These are phyloP conservation scores for Poeciliopsis prolifica DNA, from an alignment of 2,113 vertebrate genomes.

Conservation along the genomic window DNA sequence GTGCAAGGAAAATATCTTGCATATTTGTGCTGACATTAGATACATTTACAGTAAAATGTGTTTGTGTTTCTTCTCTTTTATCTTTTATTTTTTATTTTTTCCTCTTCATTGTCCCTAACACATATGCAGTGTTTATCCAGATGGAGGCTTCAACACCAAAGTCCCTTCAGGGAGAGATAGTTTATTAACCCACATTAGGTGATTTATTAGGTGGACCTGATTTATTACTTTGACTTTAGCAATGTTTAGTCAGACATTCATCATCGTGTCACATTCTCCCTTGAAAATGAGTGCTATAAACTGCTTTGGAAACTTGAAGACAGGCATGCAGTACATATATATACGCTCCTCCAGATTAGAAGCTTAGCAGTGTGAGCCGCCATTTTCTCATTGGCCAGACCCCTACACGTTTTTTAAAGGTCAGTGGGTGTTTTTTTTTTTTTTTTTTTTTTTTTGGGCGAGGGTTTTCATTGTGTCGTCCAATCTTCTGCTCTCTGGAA, in stretches of 20 bases:
- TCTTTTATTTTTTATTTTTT: background rate
- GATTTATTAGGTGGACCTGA: constrained; percentile 38
- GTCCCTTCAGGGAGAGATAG: constrained; percentile 10
- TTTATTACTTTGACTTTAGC: constrained; percentile 54
- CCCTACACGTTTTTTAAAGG: constrained; percentile 49
- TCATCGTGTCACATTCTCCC: constrained; percentile 36
- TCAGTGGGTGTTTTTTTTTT: constrained; percentile 4
- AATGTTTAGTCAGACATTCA: constrained; percentile 41
- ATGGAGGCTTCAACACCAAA: constrained; percentile 1
- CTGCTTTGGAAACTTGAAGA: constrained; percentile 12
- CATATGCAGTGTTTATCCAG: background rate
- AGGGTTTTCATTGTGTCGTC: background rate
- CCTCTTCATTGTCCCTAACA: background rate
- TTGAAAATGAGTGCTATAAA: constrained; percentile 19
- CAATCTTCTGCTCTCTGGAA: constrained; percentile 14
- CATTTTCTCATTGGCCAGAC: constrained; percentile 43
- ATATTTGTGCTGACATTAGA: no score
- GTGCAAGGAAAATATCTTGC: no score
- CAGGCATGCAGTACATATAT: constrained; percentile 1
- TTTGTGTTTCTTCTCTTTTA: background rate
- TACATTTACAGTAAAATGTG: background rate
- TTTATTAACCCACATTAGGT: constrained; percentile 41
- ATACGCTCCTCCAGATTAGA: constrained; percentile 29
- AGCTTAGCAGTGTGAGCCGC: constrained; percentile 30
- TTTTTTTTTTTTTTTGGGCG: background rate